Base-by-base conservation (phyloP, 1,140 invertebrate genomes). In the Pararge aegeria region DNA sequence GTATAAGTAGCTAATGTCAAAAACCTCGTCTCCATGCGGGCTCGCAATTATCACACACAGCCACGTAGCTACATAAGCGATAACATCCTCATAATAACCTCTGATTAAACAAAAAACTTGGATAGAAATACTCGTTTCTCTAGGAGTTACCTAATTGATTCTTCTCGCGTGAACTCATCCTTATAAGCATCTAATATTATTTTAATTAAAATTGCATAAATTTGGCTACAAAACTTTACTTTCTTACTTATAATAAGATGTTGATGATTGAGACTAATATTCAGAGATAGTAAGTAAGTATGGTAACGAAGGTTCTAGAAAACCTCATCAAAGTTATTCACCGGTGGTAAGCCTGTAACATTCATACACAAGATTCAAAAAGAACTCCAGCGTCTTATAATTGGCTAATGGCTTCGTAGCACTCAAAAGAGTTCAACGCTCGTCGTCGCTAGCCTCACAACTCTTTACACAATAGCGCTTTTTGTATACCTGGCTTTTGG, bases 361-460 rank as follows among this genome's bases (percentile, higher is more conserved):
- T 10, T 5, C 18, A 10, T 42, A 42, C 7, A 42, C 13, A 15
- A 18, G 10, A 18, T 48, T 57, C 55, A 49, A 10, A 55, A n/a
- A 54, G 15, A 55, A 48, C 18, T 55, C 42, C n/a, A 54, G 24
- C 51, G 50, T 61, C 67, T 68, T 66, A 75, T 75, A 77, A 83
- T 81, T 85, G 75, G 76, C 75, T 82, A 85, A 82, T 79, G 75
- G 72, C 62, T 68, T 66, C 70, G 73, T 56, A 56, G 54, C 76
- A 69, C 69, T 78, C 75, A 73, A 82, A 83, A 80, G 82, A 83
- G 84, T 85, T 87, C 84, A 87, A 87, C 81, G 84, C 75, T 80
- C 84, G 80, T 80, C 64, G 66, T 75, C 77, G 73, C 75, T 74
- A 76, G 79, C 79, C 75, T 77, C 81, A 85, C 84, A 73, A 81